phyloP scores from a whole-genome alignment of 2,113 vertebrate genomes.

The Australoheros scitulus region DNA sequence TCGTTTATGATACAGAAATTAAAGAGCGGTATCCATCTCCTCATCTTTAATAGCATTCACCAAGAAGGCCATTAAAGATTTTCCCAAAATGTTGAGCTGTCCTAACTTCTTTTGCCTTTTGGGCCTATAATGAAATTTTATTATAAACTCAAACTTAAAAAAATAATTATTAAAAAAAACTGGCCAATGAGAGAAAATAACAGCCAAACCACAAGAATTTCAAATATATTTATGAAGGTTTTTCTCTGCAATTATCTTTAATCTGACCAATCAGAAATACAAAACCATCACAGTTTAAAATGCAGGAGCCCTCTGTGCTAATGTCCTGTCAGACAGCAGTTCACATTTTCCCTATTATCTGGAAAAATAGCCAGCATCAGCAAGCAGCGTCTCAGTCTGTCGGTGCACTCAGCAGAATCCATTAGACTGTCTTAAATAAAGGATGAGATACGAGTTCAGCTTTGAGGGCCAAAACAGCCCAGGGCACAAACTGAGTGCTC shows the following conservation, averaged over 20 bases:
- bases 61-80: neutral
- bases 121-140: neutral
- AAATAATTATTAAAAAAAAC: neutral
- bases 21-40: neutral
- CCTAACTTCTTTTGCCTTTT: neutral
- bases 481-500: conserved; percentile 22
- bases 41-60: neutral
- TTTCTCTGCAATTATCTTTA: conserved; percentile 2
- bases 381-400: neutral
- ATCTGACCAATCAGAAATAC: neutral
- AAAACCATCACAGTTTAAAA: conserved; percentile 6
- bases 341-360: conserved; percentile 26
- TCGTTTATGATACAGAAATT: neutral
- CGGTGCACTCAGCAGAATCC: conserved; percentile 43
- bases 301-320: conserved; percentile 8
- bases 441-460: conserved; percentile 52
- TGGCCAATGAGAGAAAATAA: neutral
- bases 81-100: neutral
- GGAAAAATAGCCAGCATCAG: conserved; percentile 43
- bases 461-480: conserved; percentile 9
- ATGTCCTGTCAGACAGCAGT: conserved; percentile 7
- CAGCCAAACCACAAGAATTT: neutral
- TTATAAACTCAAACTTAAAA: neutral
- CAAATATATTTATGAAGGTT: neutral
- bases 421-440: conserved; percentile 59